Percentiles rank a stretch among this genome's conserved stretches.
These are phyloP conservation scores for Eciton burchellii DNA, from an alignment of 1,140 invertebrate genomes.

Conservation along the genomic window DNA sequence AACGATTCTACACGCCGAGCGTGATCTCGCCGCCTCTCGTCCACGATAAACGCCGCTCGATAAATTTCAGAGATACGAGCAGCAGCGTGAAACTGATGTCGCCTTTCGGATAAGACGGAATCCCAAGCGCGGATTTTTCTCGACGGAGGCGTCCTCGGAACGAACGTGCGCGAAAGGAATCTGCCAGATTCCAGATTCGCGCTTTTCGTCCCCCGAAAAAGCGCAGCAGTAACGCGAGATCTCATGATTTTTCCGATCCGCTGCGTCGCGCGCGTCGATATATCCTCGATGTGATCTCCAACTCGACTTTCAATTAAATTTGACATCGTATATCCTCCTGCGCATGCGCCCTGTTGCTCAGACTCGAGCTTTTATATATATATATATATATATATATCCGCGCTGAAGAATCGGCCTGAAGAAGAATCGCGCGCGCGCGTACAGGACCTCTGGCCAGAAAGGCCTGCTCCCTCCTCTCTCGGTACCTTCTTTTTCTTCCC, in stretches of 20 bases:
- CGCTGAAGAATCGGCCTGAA: background rate
- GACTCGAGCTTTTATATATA: too few relatives aligned
- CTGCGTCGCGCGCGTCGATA: background rate
- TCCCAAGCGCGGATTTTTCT: conserved; percentile 1
- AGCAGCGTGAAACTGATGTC: conserved; percentile 28
- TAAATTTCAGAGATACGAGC: conserved; percentile 50
- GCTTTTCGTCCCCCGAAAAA: too few relatives aligned
- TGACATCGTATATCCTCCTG: too few relatives aligned
- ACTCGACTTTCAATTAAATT: background rate
- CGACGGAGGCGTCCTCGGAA: background rate
- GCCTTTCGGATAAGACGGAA: conserved; percentile 17
- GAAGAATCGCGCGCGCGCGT: conserved; percentile 22
- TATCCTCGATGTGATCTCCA: too few relatives aligned
- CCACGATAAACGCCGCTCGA: conserved; percentile 42
- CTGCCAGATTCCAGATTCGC: too few relatives aligned
- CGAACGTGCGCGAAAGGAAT: background rate
- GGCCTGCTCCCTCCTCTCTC: background rate
- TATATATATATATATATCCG: conserved; percentile 4
- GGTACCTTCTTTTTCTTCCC: conserved; percentile 12
- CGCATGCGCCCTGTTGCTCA: too few relatives aligned
- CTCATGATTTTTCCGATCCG: too few relatives aligned
- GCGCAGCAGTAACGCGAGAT: too few relatives aligned
- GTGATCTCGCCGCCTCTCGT: conserved; percentile 17
- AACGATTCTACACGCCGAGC: conserved; percentile 52
- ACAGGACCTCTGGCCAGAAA: conserved; percentile 2